Base-by-base conservation (phyloP, 2,888 invertebrate species). In the Phengaris alcon region DNA sequence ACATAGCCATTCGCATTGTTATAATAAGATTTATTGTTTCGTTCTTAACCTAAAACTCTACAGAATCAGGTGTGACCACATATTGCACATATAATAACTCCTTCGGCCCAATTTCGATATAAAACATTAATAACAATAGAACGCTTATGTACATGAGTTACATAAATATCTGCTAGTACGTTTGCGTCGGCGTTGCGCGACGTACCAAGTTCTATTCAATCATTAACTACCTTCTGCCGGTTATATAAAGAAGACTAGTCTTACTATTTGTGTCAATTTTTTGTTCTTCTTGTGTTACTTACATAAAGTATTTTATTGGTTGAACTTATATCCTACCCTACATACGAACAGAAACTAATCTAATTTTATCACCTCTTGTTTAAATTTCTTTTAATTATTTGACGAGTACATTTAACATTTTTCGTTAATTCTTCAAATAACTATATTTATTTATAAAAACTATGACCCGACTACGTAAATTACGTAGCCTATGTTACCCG, bases 161-260 rank as follows among this genome's bases (percentile, higher is more conserved):
- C 81, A 83, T 85, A 89, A 89, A 80, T 76, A 79, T 78, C 79
- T 84, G 84, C 85, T 86, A 84, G 85, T 86, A 87, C 88, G 89
- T 86, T 85, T 81, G 86, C 85, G 86, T 83, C 88, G 87, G 82
- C 86, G 88, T 91, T 92, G 90, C 90, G 90, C 90, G 92, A 92
- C 89, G 85, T 35, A 35, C 35, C 35, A 2, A 35, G 35, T 84
- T 85, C 88, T 88, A 91, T 90, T 90, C 88, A 90, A 90, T 91
- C 89, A 88, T 86, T 85, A 81, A 81, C 84, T 84, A 83, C 82
- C 86, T 89, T 88, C 87, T 88, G 85, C 84, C 78, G 81, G 83
- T 91, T 91, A 89, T 86, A 85, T 90, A 88, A 91, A 83, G 70
- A 70, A 15, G 51, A 51, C 68, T 48, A 48, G 52, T 54, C 52